A percentile compares a stretch with the other conserved stretches of the same genome.
Evolutionary conservation across 1,140 invertebrate species (phyloP).

Genomic region (Intoshia linei): DNA sequence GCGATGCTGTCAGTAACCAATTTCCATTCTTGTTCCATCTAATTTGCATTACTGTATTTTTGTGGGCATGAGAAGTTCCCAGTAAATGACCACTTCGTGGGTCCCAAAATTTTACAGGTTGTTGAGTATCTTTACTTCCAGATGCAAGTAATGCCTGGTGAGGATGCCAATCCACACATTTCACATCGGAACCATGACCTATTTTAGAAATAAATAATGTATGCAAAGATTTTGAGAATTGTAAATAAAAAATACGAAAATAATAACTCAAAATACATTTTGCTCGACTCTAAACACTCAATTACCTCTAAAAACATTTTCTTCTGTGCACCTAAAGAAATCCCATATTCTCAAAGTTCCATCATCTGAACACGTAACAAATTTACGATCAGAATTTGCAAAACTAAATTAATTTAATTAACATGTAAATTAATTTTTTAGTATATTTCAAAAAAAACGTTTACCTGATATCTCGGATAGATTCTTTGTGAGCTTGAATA

Average conservation of each 20-base stretch:
- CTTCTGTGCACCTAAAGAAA: constrained; percentile 76
- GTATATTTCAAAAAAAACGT: constrained; percentile 2
- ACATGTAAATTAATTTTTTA: neutral
- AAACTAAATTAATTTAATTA: neutral
- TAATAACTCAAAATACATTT: neutral
- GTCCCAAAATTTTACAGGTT: constrained; percentile 97
- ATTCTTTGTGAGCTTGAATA: constrained; percentile 99
- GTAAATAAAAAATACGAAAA: neutral
- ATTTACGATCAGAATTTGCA: constrained; percentile 56
- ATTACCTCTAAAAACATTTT: constrained; percentile 55
- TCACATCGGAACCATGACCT: constrained; percentile 94
- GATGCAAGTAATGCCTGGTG: constrained; percentile 76
- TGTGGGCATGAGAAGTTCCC: constrained; percentile 62
- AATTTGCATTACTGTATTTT: constrained; percentile 89
- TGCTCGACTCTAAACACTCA: neutral
- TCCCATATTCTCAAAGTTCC: constrained; percentile 92
- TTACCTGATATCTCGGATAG: constrained; percentile 75
- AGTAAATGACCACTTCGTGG: constrained; percentile 52
- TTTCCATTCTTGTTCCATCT: constrained; percentile 98
- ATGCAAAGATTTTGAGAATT: neutral
- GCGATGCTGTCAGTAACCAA: constrained; percentile 84
- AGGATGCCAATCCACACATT: constrained; percentile 97
- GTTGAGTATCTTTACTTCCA: constrained; percentile 94
- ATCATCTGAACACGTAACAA: constrained; percentile 92
- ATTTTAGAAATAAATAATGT: constrained; percentile 8